Conservation (phyloP, 2,888 invertebrate genomes). For the Aphrophora alni region DNA sequence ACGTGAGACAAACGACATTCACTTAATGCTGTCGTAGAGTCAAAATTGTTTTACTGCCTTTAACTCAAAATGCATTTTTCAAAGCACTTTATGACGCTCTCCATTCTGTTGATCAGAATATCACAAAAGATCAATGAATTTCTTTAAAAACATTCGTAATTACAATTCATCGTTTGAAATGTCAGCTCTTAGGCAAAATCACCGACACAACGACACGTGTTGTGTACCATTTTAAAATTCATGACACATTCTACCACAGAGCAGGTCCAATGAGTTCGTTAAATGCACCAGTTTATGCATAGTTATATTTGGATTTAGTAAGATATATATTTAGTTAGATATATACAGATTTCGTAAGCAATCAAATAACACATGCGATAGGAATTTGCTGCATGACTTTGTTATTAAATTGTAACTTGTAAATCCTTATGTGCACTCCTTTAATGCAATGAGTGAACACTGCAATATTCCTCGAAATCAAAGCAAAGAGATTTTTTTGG, state of each 20-base stretch:
- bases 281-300: neutral
- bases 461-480: neutral
- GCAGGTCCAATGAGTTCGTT: neutral
- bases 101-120: neutral
- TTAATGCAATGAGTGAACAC: neutral
- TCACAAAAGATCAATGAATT: neutral
- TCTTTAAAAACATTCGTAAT: conserved; percentile 2
- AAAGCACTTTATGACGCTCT: too few species aligned
- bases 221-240: conserved; percentile 14
- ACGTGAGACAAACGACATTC: too few species aligned
- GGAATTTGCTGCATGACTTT: too few species aligned
- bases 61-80: too few species aligned
- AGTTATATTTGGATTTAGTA: neutral
- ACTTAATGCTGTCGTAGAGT: too few species aligned
- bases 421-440: too few species aligned
- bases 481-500: neutral
- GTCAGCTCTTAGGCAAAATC: conserved; percentile 4
- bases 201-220: neutral
- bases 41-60: too few species aligned
- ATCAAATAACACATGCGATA: too few species aligned
- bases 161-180: neutral
- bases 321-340: too few species aligned
- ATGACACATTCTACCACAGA: conserved; percentile 7
- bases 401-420: too few species aligned
- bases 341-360: too few species aligned